Evolutionary conservation across 2,888 invertebrate species (phyloP).

Genomic region (Plebejus melissa): DNA sequence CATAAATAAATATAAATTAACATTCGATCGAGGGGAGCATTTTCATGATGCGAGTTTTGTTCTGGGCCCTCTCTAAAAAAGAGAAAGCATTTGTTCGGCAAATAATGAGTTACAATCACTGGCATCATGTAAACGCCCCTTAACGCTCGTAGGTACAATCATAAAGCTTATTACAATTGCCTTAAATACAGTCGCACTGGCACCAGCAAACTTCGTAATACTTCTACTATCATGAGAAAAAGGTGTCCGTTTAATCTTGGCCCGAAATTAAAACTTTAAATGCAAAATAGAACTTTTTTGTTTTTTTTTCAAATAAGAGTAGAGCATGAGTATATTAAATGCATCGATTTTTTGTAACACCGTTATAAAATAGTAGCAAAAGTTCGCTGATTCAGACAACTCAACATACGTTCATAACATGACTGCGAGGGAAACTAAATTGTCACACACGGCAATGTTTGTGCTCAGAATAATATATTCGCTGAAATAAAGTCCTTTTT

Average conservation of each 20-base stretch:
- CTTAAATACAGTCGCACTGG: constrained; percentile 45
- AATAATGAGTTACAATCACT: neutral
- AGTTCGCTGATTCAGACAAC: constrained; percentile 37
- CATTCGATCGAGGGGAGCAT: constrained; percentile 44
- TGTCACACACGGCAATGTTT: constrained; percentile 63
- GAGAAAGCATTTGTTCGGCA: neutral
- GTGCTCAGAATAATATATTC: constrained; percentile 43
- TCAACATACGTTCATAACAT: constrained; percentile 46
- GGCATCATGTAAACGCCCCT: constrained; percentile 31
- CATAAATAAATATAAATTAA: constrained; percentile 62
- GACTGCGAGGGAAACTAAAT: constrained; percentile 59
- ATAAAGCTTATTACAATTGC: constrained; percentile 62
- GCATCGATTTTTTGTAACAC: neutral
- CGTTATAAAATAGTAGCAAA: constrained; percentile 3
- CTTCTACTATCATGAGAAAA: constrained; percentile 25
- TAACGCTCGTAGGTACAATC: constrained; percentile 58
- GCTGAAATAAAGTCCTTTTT: neutral
- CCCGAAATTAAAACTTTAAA: neutral
- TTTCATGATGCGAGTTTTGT: constrained; percentile 15
- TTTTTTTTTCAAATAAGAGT: neutral
- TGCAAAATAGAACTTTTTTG: neutral
- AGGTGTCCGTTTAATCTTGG: neutral
- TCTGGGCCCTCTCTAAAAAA: neutral
- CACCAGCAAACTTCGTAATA: constrained; percentile 46
- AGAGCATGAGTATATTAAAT: neutral